phyloP scores from a whole-genome alignment of 1,140 invertebrate genomes.

The Drosophila seguyi region DNA sequence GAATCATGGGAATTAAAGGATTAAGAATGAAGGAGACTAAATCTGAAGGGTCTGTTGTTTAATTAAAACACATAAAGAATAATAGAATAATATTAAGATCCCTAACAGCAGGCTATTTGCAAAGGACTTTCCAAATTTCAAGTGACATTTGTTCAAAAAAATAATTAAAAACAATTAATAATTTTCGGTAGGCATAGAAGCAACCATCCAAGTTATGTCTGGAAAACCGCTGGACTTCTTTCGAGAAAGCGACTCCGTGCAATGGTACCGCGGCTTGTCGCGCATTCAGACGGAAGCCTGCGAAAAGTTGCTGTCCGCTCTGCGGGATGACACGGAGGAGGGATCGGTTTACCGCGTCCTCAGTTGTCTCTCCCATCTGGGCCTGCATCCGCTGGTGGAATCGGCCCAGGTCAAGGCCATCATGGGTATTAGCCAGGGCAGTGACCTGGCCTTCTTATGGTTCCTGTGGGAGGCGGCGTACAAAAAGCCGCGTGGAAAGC shows the following conservation, averaged over 20 bases:
- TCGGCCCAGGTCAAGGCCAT: constrained; percentile 18
- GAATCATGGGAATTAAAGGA: not conserved
- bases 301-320: constrained; percentile 28
- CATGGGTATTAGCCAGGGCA: constrained; percentile 50
- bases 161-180: not conserved
- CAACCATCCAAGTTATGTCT: constrained; percentile 9
- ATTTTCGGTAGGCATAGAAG: not conserved
- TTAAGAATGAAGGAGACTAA: not conserved
- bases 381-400: constrained; percentile 33
- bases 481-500: constrained; percentile 6
- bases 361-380: constrained; percentile 25
- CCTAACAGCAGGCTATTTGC: not conserved
- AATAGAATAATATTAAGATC: not conserved
- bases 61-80: not conserved
- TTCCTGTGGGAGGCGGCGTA: constrained; percentile 64
- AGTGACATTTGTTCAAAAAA: constrained; percentile 1
- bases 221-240: not conserved
- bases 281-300: constrained; percentile 30
- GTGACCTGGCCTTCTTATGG: constrained; percentile 65
- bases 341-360: constrained; percentile 45
- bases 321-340: constrained; percentile 61
- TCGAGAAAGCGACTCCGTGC: constrained; percentile 11
- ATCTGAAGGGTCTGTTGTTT: not conserved
- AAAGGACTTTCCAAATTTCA: constrained; percentile 15
- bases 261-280: constrained; percentile 63